phyloP scores from a whole-genome alignment of 1,140 invertebrate genomes.

The Dendrolimus punctatus region DNA sequence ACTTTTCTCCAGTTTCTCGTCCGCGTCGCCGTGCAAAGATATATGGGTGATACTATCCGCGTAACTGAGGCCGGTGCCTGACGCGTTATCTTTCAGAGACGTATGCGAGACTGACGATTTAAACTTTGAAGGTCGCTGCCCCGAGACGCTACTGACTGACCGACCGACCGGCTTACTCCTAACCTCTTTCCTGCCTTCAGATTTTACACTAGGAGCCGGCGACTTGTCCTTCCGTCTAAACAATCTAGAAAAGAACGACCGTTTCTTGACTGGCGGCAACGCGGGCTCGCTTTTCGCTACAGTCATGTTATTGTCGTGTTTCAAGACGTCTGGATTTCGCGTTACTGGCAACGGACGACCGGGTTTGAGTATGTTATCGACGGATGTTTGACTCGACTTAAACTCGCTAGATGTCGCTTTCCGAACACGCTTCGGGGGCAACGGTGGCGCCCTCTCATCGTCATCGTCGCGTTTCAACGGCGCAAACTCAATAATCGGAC shows the following conservation, averaged over 20 bases:
- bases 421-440: conserved; percentile 84
- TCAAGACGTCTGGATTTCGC: conserved; percentile 26
- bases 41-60: conserved; percentile 74
- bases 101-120: conserved; percentile 53
- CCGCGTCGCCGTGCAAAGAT: conserved; percentile 73
- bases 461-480: conserved; percentile 70
- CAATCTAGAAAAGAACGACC: conserved; percentile 62
- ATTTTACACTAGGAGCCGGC: conserved; percentile 48
- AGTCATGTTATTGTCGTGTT: conserved; percentile 20
- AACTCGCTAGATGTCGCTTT: conserved; percentile 73
- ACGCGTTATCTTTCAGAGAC: conserved; percentile 59
- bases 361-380: conserved; percentile 53
- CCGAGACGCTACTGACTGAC: conserved; percentile 73
- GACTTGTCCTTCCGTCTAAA: conserved; percentile 62
- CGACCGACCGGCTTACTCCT: conserved; percentile 64
- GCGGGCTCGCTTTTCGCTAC: conserved; percentile 50
- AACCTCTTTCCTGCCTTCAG: conserved; percentile 38
- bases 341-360: conserved; percentile 43
- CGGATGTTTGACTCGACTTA: conserved; percentile 50
- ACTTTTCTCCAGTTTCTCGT: conserved; percentile 37
- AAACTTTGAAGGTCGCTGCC: conserved; percentile 63
- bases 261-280: conserved; percentile 57
- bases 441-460: conserved; percentile 79
- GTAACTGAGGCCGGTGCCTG: conserved; percentile 50
- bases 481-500: conserved; percentile 67